These are phyloP conservation scores for Lutjanus argentimaculatus DNA, from an alignment of 2,797 vertebrate species.

Conservation along the genomic window DNA sequence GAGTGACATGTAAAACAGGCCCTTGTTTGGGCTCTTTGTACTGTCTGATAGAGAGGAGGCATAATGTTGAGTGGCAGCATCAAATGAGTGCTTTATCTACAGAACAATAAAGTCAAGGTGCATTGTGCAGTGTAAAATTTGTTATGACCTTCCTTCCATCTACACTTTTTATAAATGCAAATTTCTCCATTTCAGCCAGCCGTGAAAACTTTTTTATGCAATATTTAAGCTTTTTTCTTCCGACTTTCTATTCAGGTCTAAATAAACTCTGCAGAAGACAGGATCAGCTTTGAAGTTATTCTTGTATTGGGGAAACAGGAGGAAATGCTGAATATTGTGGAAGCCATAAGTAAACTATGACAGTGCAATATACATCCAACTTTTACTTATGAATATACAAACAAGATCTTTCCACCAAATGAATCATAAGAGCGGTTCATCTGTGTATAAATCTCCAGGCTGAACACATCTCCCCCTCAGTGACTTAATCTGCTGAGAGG, in stretches of 20 bases:
- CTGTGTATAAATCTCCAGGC: background rate
- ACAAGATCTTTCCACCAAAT: background rate
- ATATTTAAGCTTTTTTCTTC: background rate
- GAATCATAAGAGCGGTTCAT: conserved; percentile 6
- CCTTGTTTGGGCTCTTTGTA: background rate
- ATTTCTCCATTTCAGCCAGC: background rate
- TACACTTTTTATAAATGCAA: background rate
- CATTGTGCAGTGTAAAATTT: background rate
- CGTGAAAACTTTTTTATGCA: background rate
- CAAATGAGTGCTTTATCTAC: conserved; percentile 1
- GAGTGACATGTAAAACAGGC: background rate
- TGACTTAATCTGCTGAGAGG: conserved; percentile 22
- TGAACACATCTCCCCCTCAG: background rate
- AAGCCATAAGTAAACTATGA: background rate
- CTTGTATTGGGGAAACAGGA: background rate
- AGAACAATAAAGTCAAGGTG: background rate
- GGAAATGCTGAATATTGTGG: background rate
- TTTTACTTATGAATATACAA: background rate
- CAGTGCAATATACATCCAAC: background rate
- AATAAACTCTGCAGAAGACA: background rate
- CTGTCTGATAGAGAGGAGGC: background rate
- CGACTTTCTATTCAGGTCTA: background rate
- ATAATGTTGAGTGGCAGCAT: background rate
- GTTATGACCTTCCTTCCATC: background rate
- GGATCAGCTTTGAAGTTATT: background rate